phyloP scores from a whole-genome alignment of 2,797 vertebrate species.

The Danio albolineatus region DNA sequence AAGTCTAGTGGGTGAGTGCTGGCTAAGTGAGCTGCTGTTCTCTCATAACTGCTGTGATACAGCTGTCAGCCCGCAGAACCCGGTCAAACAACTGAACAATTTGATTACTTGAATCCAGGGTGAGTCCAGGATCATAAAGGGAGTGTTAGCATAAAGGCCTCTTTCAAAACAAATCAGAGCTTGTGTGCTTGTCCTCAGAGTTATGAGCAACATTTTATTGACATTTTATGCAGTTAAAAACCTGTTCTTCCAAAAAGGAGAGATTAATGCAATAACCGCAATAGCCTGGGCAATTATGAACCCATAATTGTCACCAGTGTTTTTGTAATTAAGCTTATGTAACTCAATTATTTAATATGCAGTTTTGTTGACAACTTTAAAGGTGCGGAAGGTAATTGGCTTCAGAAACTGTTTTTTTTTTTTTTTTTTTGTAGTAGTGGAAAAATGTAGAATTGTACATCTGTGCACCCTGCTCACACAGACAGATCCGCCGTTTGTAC shows the following conservation, averaged over 20 bases:
- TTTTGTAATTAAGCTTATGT: no score
- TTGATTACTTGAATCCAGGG: constrained; percentile 54
- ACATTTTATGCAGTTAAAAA: not conserved
- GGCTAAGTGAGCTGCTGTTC: not conserved
- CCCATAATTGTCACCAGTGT: no score
- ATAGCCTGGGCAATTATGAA: no score
- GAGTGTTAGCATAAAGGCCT: not conserved
- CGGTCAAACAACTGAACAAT: constrained; percentile 41
- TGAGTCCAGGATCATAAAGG: constrained; percentile 43
- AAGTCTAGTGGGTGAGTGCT: constrained; percentile 43
- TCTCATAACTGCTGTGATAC: constrained; percentile 40
- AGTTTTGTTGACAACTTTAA: no score
- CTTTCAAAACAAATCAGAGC: not conserved
- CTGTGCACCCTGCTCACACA: no score
- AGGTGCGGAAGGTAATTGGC: no score
- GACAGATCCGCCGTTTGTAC: no score
- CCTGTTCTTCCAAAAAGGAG: constrained; percentile 11
- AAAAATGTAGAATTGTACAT: no score
- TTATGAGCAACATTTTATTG: not conserved
- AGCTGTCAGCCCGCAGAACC: constrained; percentile 37
- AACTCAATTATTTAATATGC: no score
- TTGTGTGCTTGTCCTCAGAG: not conserved
- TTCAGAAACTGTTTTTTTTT: no score
- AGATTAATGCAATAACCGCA: not conserved
- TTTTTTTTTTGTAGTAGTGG: no score